Conservation (phyloP, 2,797 vertebrate genomes). For the Mycteria americana region DNA sequence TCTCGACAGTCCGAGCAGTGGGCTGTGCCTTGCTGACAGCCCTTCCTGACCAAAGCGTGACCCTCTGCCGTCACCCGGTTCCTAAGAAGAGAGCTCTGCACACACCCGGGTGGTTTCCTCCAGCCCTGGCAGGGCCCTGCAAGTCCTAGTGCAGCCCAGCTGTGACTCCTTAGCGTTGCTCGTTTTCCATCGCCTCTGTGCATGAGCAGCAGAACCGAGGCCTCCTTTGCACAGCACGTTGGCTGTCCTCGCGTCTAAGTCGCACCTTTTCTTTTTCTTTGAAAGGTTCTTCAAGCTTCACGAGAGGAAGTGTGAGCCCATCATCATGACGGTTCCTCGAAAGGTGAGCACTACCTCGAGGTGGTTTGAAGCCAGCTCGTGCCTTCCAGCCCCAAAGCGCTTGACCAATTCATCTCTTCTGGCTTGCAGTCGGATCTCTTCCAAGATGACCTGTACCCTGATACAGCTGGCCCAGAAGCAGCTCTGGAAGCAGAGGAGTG, state of each 20-base stretch:
- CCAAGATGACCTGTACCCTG: slow-evolving; percentile 96
- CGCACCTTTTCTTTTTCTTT: neutral
- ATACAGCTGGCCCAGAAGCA: slow-evolving; percentile 90
- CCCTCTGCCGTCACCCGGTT: neutral
- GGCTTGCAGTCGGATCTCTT: slow-evolving; percentile 91
- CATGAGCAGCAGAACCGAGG: accelerated
- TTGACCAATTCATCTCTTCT: neutral
- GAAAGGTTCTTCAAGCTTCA: slow-evolving; percentile 97
- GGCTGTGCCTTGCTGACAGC: neutral
- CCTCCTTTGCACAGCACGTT: accelerated
- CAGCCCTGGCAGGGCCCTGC: neutral
- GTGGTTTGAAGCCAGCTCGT: neutral
- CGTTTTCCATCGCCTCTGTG: neutral
- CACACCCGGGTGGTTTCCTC: neutral
- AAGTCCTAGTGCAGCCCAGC: neutral
- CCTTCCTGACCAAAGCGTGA: neutral
- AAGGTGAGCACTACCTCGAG: slow-evolving; percentile 81
- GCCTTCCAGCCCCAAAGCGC: neutral
- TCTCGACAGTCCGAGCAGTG: neutral
- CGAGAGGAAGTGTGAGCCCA: slow-evolving; percentile 96
- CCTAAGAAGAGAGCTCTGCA: neutral
- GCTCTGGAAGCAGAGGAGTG: slow-evolving; percentile 94
- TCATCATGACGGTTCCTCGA: slow-evolving; percentile 98
- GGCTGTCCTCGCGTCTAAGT: neutral
- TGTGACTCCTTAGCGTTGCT: neutral